phyloP scores from a whole-genome alignment of 2,113 vertebrate species.

The Carassius gibelio region DNA sequence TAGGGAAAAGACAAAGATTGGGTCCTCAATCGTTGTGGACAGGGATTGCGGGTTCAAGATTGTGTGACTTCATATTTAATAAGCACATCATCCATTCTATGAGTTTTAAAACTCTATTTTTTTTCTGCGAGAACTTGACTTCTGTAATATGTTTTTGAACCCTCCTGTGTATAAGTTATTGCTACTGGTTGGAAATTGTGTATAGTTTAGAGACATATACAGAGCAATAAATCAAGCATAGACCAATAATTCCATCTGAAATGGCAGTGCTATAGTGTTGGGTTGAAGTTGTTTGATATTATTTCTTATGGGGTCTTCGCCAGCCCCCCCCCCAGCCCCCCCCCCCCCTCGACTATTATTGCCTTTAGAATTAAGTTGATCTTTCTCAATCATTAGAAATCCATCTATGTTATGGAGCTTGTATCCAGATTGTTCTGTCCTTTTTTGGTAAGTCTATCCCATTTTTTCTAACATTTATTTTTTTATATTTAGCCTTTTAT shows the following conservation, averaged over 20 bases:
- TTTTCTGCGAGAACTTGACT: constrained; percentile 9
- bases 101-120: background rate
- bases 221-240: constrained; percentile 18
- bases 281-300: constrained; percentile 22
- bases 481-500: background rate
- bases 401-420: background rate
- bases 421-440: background rate
- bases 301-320: background rate
- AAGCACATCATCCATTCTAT: background rate
- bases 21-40: background rate
- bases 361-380: background rate
- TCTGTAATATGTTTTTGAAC: constrained; percentile 25
- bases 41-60: background rate
- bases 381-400: constrained; percentile 15
- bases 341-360: constrained; percentile 10
- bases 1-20: constrained; percentile 13
- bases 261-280: constrained; percentile 14
- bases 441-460: background rate
- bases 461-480: background rate
- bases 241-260: background rate
- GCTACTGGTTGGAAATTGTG: constrained; percentile 22
- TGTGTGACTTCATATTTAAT: constrained; percentile 5
- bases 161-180: constrained; percentile 23
- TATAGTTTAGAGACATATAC: constrained; percentile 23
- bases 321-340: too few relatives aligned